A percentile compares a stretch with the other conserved stretches of the same genome.
Evolutionary conservation across 2,113 vertebrate genomes (phyloP).

Genomic region (Mellivora capensis): DNA sequence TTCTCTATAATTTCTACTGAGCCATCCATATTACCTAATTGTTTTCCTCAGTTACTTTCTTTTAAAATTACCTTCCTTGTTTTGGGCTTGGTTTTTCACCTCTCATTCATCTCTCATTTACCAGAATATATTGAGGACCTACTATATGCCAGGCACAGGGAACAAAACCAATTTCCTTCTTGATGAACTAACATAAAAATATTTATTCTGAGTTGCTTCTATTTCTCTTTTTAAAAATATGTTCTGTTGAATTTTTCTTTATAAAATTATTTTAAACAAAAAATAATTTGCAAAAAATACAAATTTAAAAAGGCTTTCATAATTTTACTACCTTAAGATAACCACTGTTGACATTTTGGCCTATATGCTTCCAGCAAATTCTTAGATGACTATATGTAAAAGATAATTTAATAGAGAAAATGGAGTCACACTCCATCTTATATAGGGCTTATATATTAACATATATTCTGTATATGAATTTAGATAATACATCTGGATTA

Average conservation of each 20-base stretch:
- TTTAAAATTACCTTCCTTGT: neutral
- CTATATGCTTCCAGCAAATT: neutral
- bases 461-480: neutral
- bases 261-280: neutral
- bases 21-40: neutral
- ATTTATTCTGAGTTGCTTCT: neutral
- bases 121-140: neutral
- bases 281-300: neutral
- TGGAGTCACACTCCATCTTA: neutral
- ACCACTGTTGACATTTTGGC: neutral
- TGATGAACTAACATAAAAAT: neutral
- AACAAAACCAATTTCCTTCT: neutral
- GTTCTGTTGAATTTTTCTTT: neutral
- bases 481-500: neutral
- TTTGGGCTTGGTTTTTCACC: neutral
- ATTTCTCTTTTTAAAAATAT: neutral
- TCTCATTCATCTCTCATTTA: neutral
- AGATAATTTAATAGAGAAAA: neutral
- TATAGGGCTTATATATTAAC: neutral
- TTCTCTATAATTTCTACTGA: neutral
- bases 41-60: neutral
- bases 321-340: neutral
- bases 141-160: neutral
- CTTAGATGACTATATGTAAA: neutral
- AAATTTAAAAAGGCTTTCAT: neutral